A percentile compares a stretch with the other conserved stretches of the same genome.
Evolutionary conservation across 2,113 vertebrate genomes (phyloP).

Genomic region (Nettapus auritus): DNA sequence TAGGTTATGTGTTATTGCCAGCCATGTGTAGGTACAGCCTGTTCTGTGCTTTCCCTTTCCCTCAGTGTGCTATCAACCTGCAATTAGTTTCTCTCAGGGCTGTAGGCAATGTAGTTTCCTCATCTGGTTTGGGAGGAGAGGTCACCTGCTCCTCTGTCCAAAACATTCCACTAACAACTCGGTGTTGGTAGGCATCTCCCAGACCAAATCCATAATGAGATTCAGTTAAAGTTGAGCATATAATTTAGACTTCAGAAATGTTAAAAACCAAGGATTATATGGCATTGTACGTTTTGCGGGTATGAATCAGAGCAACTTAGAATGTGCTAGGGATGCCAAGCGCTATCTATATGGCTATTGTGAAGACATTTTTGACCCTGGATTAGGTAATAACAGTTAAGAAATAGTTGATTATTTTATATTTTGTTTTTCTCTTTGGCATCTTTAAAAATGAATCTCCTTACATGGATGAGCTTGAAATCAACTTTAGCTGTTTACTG

Average conservation of each 20-base stretch:
- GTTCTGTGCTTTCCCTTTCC: background rate
- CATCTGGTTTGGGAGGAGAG: background rate
- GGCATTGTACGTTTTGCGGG: background rate
- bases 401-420: background rate
- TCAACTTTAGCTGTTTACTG: background rate
- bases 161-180: background rate
- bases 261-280: background rate
- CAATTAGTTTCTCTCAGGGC: background rate
- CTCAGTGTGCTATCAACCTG: fast-evolving
- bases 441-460: background rate
- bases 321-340: background rate
- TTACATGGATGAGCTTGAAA: background rate
- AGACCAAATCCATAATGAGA: background rate
- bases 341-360: background rate
- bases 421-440: background rate
- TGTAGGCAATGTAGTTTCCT: background rate
- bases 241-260: background rate
- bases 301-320: background rate
- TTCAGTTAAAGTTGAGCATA: background rate
- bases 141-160: background rate
- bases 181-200: background rate
- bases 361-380: background rate
- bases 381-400: background rate
- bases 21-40: fast-evolving
- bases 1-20: background rate